Evolutionary conservation across 2,888 invertebrate species (phyloP), one percentile per base, ranked within the genome.

Genomic region (Drosophila rellima): DNA sequence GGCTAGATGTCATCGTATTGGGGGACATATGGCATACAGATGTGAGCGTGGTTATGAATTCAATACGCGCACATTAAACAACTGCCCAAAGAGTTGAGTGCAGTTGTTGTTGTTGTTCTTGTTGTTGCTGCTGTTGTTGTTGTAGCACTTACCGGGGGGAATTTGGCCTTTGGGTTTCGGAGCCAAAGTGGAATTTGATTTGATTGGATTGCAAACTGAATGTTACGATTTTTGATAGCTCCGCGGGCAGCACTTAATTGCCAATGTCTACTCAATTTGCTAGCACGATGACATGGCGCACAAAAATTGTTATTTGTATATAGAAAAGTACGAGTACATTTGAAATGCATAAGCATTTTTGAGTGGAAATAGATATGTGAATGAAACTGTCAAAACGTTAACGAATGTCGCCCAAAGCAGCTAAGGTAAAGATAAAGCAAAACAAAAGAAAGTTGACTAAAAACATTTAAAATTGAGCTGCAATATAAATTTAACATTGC

Each of bases 171-270:
- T 40, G 65, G 72, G 37, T 26, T 60, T 18, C 13, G 20, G 17
- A 61, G 59, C 50, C 61, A 67, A 85, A 83, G 87, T 88, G 87
- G 78, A 86, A 75, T 88, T 84, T 70, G 82, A 83, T 88, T 88
- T 83, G 84, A 86, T 88, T 88, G 84, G 72, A 88, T 88, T 83
- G 82, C 87, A 66, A 73, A 83, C 59, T 79, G 81, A 68, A 78
- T 62, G 57, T 69, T 61, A 67, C 70, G 68, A 83, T 83, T 81
- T 87, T 69, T 70, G 82, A 83, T 88, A 57, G 65, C 48, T 51
- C 44, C 48, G 23, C 37, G 29, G 54, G n/a, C 70, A 33, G 64
- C 48, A 65, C 62, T 70, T 70, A 66, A 76, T 79, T 79, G 75
- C 55, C 76, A 62, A 63, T 62, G 39, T 52, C 50, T 17, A 35